phyloP scores from a whole-genome alignment of 2,113 vertebrate species.

The Nothoprocta perdicaria region DNA sequence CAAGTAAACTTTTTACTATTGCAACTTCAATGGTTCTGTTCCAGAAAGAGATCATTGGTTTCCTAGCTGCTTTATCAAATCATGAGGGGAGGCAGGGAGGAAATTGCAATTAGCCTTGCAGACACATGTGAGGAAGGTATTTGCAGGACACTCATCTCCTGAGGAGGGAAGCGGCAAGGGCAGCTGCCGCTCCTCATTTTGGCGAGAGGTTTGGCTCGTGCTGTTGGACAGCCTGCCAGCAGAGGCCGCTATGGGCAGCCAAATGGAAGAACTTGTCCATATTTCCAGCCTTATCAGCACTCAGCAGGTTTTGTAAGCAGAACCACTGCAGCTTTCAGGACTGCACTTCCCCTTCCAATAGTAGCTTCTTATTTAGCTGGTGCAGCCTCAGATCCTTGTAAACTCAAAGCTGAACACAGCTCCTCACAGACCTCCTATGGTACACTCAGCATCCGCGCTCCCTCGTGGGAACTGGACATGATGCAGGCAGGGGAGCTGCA shows the following conservation, averaged over 20 bases:
- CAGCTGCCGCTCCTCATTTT: neutral
- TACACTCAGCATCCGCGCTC: neutral
- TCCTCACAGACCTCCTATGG: neutral
- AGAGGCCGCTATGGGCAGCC: neutral
- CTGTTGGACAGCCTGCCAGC: fast-evolving
- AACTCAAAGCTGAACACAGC: neutral
- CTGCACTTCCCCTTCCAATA: fast-evolving
- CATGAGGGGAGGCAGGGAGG: neutral
- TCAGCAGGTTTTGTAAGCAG: neutral
- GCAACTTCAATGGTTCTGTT: neutral
- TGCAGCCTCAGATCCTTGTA: neutral
- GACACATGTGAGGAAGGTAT: neutral
- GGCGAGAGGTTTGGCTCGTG: fast-evolving
- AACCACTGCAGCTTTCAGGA: neutral
- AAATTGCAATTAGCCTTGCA: neutral
- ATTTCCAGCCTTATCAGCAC: neutral
- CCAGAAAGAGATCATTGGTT: neutral
- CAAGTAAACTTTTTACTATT: neutral
- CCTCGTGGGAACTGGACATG: neutral
- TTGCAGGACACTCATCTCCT: neutral
- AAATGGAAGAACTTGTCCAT: neutral
- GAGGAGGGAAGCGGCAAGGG: neutral
- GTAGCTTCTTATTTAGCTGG: neutral
- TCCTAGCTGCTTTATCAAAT: neutral
- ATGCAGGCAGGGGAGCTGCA: neutral